These are phyloP conservation scores for Amblyopsis rosae DNA, from an alignment of 2,113 vertebrate species.

Conservation along the genomic window DNA sequence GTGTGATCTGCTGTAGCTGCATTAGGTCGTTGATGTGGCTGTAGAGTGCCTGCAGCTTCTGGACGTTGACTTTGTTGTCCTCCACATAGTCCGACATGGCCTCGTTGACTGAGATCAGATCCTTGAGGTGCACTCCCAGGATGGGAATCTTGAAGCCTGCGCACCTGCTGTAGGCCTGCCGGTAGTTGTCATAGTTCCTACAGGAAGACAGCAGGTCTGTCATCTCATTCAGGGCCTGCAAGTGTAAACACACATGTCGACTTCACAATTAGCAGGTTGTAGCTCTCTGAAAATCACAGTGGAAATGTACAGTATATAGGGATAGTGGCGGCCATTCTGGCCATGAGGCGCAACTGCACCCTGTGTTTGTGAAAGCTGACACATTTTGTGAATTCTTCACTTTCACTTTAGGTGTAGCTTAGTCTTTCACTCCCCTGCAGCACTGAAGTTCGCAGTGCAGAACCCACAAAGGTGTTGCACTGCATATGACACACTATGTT, in stretches of 20 bases:
- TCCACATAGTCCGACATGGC: constrained; percentile 92
- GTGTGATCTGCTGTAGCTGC: constrained; percentile 88
- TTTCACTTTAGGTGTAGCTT: no score
- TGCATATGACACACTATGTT: no score
- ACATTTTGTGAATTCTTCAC: no score
- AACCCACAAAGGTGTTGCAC: no score
- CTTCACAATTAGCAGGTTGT: not conserved
- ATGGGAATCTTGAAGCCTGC: constrained; percentile 93
- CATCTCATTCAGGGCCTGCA: constrained; percentile 92
- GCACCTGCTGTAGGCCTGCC: constrained; percentile 85
- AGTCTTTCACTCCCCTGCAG: no score
- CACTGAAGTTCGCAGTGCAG: no score
- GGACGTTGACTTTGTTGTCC: constrained; percentile 89
- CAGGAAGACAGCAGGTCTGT: constrained; percentile 93
- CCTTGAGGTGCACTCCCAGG: constrained; percentile 93
- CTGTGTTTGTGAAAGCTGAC: no score
- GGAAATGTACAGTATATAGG: no score
- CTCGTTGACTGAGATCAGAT: constrained; percentile 91
- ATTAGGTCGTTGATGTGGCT: constrained; percentile 91
- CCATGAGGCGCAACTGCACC: no score
- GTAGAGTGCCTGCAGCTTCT: constrained; percentile 90
- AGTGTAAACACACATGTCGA: constrained; percentile 6
- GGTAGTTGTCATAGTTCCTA: constrained; percentile 93
- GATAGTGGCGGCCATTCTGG: no score
- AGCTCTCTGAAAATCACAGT: no score